Evolutionary conservation across 2,113 vertebrate genomes (phyloP).

Genomic region (Okapia johnstoni): DNA sequence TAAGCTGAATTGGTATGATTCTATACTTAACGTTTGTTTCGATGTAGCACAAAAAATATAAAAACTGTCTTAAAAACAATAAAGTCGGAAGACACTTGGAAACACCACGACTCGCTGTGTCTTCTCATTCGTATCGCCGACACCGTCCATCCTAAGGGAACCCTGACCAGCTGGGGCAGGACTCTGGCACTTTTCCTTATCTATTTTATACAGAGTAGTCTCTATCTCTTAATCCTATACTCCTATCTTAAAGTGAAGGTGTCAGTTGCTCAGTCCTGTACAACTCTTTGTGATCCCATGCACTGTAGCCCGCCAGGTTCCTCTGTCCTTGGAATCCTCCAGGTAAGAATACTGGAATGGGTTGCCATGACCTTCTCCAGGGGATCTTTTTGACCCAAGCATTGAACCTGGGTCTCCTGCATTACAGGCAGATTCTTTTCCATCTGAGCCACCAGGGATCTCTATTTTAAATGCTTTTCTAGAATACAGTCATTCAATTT

Average conservation of each 20-base stretch:
- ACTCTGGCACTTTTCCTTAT: not conserved
- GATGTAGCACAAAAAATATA: too few relatives aligned
- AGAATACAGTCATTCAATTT: not conserved
- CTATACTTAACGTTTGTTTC: too few relatives aligned
- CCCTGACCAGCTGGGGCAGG: too few relatives aligned
- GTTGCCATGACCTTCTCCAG: not conserved
- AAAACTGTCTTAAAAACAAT: too few relatives aligned
- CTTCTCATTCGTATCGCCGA: too few relatives aligned
- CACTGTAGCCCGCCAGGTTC: not conserved
- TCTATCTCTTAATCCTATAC: not conserved
- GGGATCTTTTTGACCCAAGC: not conserved
- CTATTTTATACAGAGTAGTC: not conserved
- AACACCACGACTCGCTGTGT: too few relatives aligned
- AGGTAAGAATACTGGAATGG: not conserved
- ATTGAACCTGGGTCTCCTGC: not conserved
- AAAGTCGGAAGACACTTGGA: too few relatives aligned
- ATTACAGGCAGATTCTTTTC: not conserved
- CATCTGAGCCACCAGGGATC: not conserved
- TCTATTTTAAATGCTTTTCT: not conserved
- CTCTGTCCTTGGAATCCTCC: not conserved
- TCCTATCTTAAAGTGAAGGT: not conserved
- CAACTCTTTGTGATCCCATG: not conserved
- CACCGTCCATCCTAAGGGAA: too few relatives aligned
- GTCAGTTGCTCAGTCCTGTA: not conserved
- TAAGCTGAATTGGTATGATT: too few relatives aligned